Evolutionary conservation across 23 tunicate genomes (phyloP), one percentile per base, ranked within the genome.

Genomic region (Ascidia mentula): DNA sequence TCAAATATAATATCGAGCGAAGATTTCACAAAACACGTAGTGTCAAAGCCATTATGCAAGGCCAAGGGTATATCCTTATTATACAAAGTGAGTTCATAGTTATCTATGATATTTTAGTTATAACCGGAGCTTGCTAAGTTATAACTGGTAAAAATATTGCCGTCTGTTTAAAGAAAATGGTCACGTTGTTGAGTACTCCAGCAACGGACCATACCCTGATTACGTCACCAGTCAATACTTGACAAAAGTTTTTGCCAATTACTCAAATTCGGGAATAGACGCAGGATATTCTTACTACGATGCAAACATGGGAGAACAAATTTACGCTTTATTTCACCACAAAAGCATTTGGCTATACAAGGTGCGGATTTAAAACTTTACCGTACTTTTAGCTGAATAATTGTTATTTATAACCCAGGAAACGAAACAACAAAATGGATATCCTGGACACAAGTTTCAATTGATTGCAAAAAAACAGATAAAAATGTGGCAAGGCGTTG

Each of bases 401-500:
- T n/a, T n/a, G n/a, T n/a, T n/a, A n/a, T n/a, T n/a, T n/a, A n/a
- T n/a, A n/a, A n/a, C n/a, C n/a, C n/a, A n/a, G n/a, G n/a, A n/a
- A n/a, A n/a, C n/a, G n/a, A n/a, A n/a, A n/a, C n/a, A n/a, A n/a
- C n/a, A n/a, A n/a, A n/a, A n/a, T n/a, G n/a, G n/a, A n/a, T n/a
- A n/a, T n/a, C n/a, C n/a, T 28, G 65, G 65, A 20, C 65, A 28
- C 22, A 26, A 9, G 24, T 53, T 53, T 53, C 2, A 53, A 3
- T 9, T 53, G 65, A 53, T 53, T 53, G 13, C 28, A 53, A 20
- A 26, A 33, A 74, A 76, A 20, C 45, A 76, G 35, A 89, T 89
- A 0, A 72, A 40, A 31, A 59, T 79, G 8, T 89, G 95, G 95
- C 88, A 72, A 26, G 95, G 95, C 30, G 81, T 89, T 31, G 46